phyloP scores from a whole-genome alignment of 2,113 vertebrate genomes.

The Erythrolamprus reginae region DNA sequence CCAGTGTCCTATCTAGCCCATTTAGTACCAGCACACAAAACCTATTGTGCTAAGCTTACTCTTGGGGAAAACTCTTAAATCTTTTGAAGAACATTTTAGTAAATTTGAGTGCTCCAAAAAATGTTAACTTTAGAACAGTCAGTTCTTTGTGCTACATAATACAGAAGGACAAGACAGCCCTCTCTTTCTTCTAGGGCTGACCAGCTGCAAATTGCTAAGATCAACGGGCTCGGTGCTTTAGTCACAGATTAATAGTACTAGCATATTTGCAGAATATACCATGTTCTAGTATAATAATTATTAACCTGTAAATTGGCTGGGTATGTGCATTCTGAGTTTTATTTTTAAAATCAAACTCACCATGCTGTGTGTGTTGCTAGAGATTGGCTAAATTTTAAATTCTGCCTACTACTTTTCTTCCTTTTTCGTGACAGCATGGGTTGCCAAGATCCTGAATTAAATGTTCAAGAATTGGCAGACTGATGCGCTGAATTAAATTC shows the following conservation, averaged over 20 bases:
- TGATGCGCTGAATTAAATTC: constrained; percentile 38
- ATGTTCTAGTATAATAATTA: constrained; percentile 13
- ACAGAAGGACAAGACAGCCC: neutral
- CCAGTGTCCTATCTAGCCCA: no score
- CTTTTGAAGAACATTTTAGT: neutral
- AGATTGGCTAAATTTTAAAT: constrained; percentile 23
- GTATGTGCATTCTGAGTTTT: constrained; percentile 5
- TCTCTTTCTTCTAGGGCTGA: neutral
- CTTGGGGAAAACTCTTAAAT: neutral
- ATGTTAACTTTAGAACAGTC: neutral
- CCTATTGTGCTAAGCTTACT: neutral
- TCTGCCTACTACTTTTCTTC: neutral
- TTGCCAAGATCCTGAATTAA: constrained; percentile 38
- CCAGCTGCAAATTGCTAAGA: neutral
- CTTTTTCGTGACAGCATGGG: constrained; percentile 1
- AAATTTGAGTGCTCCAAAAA: neutral
- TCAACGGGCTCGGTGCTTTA: neutral
- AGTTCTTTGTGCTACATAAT: neutral
- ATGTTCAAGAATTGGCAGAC: constrained; percentile 34
- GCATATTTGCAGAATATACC: neutral
- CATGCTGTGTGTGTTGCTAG: constrained; percentile 12
- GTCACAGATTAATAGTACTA: neutral
- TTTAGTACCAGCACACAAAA: neutral
- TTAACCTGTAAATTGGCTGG: constrained; percentile 38
- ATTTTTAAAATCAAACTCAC: constrained; percentile 4